Conservation (phyloP, 2,797 vertebrate species). For the Hozukius guyotensis region DNA sequence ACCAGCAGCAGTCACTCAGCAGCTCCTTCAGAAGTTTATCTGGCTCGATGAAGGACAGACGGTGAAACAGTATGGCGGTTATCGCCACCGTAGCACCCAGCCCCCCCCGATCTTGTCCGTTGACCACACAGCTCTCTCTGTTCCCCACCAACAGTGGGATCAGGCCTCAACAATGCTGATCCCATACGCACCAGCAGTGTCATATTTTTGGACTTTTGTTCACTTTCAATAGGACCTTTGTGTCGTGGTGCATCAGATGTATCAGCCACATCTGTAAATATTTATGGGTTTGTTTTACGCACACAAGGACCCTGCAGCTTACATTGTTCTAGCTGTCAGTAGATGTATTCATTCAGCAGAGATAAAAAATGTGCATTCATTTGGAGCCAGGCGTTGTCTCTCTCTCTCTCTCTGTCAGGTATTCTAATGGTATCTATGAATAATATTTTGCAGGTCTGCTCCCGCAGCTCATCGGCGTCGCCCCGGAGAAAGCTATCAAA, state of each 20-base stretch:
- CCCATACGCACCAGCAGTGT: conserved; percentile 62
- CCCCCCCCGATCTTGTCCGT: conserved; percentile 31
- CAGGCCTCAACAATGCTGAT: conserved; percentile 64
- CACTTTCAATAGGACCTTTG: conserved; percentile 70
- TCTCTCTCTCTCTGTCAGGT: conserved; percentile 50
- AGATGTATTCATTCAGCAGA: conserved; percentile 59
- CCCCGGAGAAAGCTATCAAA: conserved; percentile 99
- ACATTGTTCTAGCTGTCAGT: conserved; percentile 66
- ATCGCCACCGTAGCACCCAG: conserved; percentile 69
- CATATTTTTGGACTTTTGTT: conserved; percentile 72
- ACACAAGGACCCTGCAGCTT: conserved; percentile 64
- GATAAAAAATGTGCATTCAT: conserved; percentile 66
- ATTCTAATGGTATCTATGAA: conserved; percentile 78
- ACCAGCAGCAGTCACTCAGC: conserved; percentile 83
- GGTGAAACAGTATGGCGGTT: conserved; percentile 78
- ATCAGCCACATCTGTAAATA: conserved; percentile 78
- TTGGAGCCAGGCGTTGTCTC: conserved; percentile 41
- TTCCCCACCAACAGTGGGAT: conserved; percentile 66
- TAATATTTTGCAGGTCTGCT: conserved; percentile 92
- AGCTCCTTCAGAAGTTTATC: conserved; percentile 83
- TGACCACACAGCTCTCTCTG: conserved; percentile 80
- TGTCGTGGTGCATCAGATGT: conserved; percentile 67
- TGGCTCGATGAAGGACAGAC: conserved; percentile 78
- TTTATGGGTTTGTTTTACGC: conserved; percentile 78
- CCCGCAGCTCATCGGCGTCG: conserved; percentile 97